Evolutionary conservation across 2,888 invertebrate species (phyloP).

Genomic region (Oxystoma pomonae): DNA sequence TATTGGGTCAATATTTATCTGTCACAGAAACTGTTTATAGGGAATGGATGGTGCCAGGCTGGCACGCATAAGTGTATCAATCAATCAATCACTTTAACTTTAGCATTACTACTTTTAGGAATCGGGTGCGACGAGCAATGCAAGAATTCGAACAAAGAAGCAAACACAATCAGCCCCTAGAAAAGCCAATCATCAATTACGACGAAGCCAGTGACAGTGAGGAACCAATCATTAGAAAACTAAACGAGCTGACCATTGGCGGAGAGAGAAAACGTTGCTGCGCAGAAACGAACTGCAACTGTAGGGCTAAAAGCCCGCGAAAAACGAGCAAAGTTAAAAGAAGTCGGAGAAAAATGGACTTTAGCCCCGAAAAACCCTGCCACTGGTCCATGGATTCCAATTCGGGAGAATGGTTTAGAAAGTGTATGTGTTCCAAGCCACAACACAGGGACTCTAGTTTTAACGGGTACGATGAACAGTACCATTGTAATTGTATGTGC

Average conservation of each 20-base stretch:
- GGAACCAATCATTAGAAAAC: slow-evolving; percentile 31
- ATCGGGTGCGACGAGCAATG: slow-evolving; percentile 42
- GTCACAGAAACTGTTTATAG: too few species aligned
- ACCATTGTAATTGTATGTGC: slow-evolving; percentile 20
- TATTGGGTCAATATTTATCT: too few species aligned
- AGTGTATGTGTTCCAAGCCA: slow-evolving; percentile 6
- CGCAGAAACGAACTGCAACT: slow-evolving; percentile 13
- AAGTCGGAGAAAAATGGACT: background rate
- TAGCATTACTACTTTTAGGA: slow-evolving; percentile 12
- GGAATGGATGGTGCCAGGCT: too few species aligned
- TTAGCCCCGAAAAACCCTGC: slow-evolving; percentile 10
- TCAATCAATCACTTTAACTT: too few species aligned
- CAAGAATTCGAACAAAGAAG: slow-evolving; percentile 43
- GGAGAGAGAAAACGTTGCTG: slow-evolving; percentile 19
- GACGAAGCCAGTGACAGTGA: slow-evolving; percentile 33
- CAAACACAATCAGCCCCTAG: slow-evolving; percentile 41
- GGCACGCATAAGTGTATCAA: too few species aligned
- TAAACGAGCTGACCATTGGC: slow-evolving; percentile 26
- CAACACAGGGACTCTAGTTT: background rate
- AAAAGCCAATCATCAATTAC: slow-evolving; percentile 35
- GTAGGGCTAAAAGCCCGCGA: background rate
- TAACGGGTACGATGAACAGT: slow-evolving; percentile 1
- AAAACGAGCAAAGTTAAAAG: background rate
- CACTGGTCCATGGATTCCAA: slow-evolving; percentile 27
- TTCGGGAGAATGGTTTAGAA: slow-evolving; percentile 27